Conservation (phyloP, 2,797 vertebrate genomes). For the Parauchenoglanis punctatus region DNA sequence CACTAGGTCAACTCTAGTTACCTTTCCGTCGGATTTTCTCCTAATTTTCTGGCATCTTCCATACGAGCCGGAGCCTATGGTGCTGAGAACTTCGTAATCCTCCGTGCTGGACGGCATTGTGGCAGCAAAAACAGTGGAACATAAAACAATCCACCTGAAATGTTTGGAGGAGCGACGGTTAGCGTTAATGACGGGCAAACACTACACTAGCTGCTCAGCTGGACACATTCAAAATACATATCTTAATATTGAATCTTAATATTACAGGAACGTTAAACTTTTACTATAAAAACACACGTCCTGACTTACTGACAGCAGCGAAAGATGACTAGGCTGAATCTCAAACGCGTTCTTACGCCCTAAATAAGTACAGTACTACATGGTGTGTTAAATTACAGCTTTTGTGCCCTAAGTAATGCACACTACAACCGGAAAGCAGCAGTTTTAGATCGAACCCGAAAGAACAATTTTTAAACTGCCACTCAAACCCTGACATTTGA, state of each 20-base stretch:
- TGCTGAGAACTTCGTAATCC: conserved; percentile 89
- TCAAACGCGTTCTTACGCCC: not conserved
- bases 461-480: conserved; percentile 70
- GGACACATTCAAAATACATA: no score
- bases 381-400: not conserved
- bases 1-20: conserved; percentile 54
- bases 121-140: not conserved
- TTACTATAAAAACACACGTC: not conserved
- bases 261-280: not conserved
- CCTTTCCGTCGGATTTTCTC: conserved; percentile 87
- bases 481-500: conserved; percentile 60
- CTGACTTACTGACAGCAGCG: not conserved
- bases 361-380: not conserved
- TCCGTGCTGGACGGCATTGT: conserved; percentile 86
- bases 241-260: not conserved
- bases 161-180: not conserved
- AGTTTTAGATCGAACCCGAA: not conserved
- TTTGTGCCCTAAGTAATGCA: not conserved
- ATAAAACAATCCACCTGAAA: not conserved
- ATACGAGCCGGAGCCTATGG: conserved; percentile 91
- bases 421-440: not conserved
- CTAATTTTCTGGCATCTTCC: conserved; percentile 92
- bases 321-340: not conserved
- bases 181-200: not conserved
- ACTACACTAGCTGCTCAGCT: not conserved